Percentiles rank a stretch among this genome's conserved stretches.
These are phyloP conservation scores for Hiodon alosoides DNA, from an alignment of 2,113 vertebrate species.

Conservation along the genomic window DNA sequence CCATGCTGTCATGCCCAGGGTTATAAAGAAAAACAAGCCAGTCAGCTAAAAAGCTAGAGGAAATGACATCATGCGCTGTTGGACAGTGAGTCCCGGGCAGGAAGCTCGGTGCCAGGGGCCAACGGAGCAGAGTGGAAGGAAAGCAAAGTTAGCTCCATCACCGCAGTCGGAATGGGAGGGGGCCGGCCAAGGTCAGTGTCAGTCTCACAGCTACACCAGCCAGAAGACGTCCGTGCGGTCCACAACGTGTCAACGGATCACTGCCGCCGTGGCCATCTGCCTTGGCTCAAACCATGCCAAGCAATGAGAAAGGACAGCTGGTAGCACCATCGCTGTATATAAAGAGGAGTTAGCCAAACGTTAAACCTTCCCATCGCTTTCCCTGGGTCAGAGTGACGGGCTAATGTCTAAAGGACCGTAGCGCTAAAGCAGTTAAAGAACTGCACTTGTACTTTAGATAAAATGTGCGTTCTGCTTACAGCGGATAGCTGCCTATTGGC, in stretches of 20 bases:
- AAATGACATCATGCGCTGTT: constrained; percentile 18
- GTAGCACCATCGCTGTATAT: not conserved
- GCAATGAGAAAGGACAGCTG: not conserved
- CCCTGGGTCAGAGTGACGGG: not conserved
- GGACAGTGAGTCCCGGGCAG: constrained; percentile 2
- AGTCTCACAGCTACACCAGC: not conserved
- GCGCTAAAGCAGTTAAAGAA: not conserved
- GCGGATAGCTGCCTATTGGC: not conserved
- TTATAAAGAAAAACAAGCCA: constrained; percentile 15
- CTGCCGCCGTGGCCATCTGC: not conserved
- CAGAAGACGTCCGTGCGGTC: not conserved
- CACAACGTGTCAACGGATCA: not conserved
- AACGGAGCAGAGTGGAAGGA: not conserved
- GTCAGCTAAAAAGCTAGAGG: constrained; percentile 22
- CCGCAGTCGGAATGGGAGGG: not conserved
- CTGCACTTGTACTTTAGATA: not conserved
- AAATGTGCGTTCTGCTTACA: not conserved
- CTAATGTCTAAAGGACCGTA: not conserved
- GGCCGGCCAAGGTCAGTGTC: constrained; percentile 6
- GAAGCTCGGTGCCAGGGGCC: not conserved
- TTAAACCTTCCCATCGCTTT: not conserved
- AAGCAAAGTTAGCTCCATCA: not conserved
- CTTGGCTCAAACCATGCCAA: not conserved
- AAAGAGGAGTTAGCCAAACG: not conserved
- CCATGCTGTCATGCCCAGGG: not conserved